phyloP scores from a whole-genome alignment of 2,113 vertebrate species.

The Zosterops hypoxanthus region DNA sequence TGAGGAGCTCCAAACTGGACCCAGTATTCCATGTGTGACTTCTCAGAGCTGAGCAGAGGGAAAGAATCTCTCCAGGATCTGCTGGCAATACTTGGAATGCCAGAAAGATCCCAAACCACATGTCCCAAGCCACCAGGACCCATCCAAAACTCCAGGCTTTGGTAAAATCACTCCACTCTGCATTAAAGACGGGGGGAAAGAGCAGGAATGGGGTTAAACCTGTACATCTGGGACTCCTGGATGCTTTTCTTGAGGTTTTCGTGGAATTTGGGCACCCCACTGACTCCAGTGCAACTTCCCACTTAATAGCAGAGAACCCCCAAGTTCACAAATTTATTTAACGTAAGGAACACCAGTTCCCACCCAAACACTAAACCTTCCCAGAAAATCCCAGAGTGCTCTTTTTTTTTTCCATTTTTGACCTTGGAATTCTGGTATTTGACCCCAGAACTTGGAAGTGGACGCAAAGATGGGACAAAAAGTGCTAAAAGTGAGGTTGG shows the following conservation, averaged over 20 bases:
- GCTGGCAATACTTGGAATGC: neutral
- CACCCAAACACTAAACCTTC: neutral
- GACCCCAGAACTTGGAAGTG: neutral
- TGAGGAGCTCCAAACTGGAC: neutral
- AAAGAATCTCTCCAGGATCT: neutral
- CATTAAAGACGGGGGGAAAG: fast-evolving
- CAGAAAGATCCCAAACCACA: fast-evolving
- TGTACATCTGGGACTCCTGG: neutral
- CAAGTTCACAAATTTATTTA: neutral
- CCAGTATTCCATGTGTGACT: neutral
- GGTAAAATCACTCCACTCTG: neutral
- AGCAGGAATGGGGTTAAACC: neutral
- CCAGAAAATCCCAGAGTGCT: neutral
- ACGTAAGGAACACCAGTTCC: neutral
- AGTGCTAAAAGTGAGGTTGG: neutral
- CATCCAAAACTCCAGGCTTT: neutral
- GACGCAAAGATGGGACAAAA: neutral
- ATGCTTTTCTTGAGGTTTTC: neutral
- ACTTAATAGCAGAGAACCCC: neutral
- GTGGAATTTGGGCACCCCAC: too few relatives aligned
- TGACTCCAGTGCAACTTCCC: neutral
- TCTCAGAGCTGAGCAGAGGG: neutral
- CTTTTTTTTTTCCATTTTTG: neutral
- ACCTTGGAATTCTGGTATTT: neutral
- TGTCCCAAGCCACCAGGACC: fast-evolving